Percentiles rank a stretch among this genome's conserved stretches.
These are phyloP conservation scores for Habrosyne pyritoides DNA, from an alignment of 2,888 invertebrate species.

Conservation along the genomic window DNA sequence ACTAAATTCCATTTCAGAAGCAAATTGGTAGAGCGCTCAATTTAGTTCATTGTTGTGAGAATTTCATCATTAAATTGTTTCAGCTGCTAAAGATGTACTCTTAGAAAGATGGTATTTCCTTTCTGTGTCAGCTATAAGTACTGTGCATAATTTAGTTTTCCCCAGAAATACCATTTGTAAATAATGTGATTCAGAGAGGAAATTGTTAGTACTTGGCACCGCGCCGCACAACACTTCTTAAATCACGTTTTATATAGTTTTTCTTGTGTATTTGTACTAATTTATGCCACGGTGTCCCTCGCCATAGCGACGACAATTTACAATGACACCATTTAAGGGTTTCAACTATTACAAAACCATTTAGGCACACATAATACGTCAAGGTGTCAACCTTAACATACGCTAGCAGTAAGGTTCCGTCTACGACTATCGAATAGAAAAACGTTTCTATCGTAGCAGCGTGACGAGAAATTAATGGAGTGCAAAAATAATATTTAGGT, in stretches of 20 bases:
- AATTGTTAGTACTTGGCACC: not conserved
- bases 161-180: not conserved
- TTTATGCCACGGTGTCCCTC: not conserved
- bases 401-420: not conserved
- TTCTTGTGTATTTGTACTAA: not conserved
- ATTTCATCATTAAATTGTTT: not conserved
- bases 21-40: not conserved
- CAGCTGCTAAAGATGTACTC: not conserved
- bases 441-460: not conserved
- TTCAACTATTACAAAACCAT: not conserved
- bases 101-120: not conserved
- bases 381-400: not conserved
- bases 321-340: conserved; percentile 7
- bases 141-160: not conserved
- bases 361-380: not conserved
- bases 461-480: not conserved
- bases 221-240: not conserved
- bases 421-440: no score
- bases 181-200: not conserved
- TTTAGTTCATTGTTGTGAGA: not conserved
- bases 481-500: not conserved
- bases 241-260: not conserved
- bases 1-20: no score
- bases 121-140: not conserved
- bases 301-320: not conserved